Evolutionary conservation across 2,888 invertebrate genomes (phyloP), one percentile per base, ranked within the genome.

Genomic region (Eremobia ochroleuca): DNA sequence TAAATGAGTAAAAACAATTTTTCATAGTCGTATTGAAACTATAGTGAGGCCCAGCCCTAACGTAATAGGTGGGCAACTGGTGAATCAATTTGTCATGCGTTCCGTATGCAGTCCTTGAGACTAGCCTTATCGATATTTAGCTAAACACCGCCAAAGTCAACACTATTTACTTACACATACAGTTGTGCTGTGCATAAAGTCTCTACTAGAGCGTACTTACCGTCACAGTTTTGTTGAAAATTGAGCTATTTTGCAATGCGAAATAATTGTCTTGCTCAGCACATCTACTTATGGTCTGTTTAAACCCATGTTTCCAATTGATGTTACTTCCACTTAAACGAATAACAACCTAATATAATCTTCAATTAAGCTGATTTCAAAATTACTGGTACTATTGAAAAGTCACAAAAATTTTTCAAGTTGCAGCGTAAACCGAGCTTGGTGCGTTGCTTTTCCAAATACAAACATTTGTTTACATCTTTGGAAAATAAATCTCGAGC

Each of bases 11-110:
- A 37, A 34, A 11, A 5, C 25, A 52, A 52, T 21, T 0, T 43
- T 49, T 55, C 18, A 40, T 8, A 4, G 9, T 72, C 34, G 21
- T 55, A 52, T 25, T 37, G 6, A 52, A 3, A 67, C 13, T 25
- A 21, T 21, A 72, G 65, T 85, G 72, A 77, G 71, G n/a, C 59
- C 66, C n/a, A 59, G 73, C 77, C 88, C 40, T 83, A 76, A 80
- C 11, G 11, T 59, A 52, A 37, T 80, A 74, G 72, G 84, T 79
- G 76, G 82, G 89, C 86, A 89, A 90, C 89, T 87, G 82, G 85
- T 82, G 89, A 91, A 93, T 92, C 91, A 91, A 93, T 94, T 93
- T 90, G 91, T 92, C 90, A 92, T 87, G 91, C 90, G 85, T 88
- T 83, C 80, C 70, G 88, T 85, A 73, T 85, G 87, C 83, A 87